Conservation (phyloP, 2,888 invertebrate genomes). For the Polydrusus tereticollis region DNA sequence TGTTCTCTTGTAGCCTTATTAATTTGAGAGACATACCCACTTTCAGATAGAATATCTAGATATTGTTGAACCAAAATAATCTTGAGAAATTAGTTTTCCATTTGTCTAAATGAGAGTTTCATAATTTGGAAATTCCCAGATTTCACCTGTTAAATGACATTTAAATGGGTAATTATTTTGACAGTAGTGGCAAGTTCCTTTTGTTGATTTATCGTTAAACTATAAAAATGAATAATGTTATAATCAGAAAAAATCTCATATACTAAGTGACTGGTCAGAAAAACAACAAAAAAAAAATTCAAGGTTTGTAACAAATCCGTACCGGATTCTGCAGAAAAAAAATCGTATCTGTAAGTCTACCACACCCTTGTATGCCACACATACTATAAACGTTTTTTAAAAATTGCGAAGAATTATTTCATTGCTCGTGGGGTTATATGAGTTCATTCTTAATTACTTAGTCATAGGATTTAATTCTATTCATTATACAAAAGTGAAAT, state of each 20-base stretch:
- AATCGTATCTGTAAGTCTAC: not conserved
- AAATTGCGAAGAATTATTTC: not conserved
- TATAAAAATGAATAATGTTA: not conserved
- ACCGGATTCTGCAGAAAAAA: not conserved
- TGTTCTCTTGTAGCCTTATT: too few species aligned
- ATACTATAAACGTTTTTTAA: not conserved
- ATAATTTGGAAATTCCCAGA: too few species aligned
- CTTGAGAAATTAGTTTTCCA: too few species aligned
- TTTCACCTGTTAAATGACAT: too few species aligned
- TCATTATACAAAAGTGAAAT: not conserved
- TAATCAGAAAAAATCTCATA: not conserved
- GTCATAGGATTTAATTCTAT: not conserved
- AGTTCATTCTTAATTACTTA: conserved; percentile 7
- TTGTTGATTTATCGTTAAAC: not conserved
- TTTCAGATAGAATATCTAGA: too few species aligned
- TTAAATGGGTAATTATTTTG: too few species aligned
- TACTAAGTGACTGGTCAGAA: not conserved
- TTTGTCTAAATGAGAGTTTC: too few species aligned
- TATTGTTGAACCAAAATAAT: too few species aligned
- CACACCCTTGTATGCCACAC: not conserved
- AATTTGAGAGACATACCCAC: too few species aligned
- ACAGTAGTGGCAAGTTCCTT: too few species aligned
- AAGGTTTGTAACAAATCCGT: conserved; percentile 9
- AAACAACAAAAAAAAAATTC: conserved; percentile 15
- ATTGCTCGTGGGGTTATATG: not conserved